Evolutionary conservation across 2,797 vertebrate genomes (phyloP).

Genomic region (Falco peregrinus): DNA sequence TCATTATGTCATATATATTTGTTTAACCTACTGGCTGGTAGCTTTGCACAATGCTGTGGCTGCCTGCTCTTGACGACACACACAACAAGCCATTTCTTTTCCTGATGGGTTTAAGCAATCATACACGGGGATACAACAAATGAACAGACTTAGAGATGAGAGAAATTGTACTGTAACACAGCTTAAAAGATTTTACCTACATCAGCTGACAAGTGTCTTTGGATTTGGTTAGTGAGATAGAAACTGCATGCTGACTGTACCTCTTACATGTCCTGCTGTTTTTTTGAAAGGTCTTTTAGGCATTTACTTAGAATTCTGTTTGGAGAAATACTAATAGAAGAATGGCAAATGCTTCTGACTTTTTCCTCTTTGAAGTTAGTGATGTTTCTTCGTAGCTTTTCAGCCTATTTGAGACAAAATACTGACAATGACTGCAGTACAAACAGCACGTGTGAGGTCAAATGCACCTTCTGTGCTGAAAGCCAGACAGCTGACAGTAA

Average conservation of each 20-base stretch:
- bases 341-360: background rate
- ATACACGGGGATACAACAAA: background rate
- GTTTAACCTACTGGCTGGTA: background rate
- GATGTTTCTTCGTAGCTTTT: background rate
- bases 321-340: background rate
- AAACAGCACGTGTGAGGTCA: background rate
- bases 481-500: background rate
- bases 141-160: background rate
- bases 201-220: background rate
- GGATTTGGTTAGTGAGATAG: background rate
- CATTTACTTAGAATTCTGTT: background rate
- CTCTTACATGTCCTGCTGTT: background rate
- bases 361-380: background rate
- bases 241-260: background rate
- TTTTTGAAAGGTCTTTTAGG: background rate
- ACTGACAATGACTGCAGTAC: background rate
- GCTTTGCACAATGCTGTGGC: background rate
- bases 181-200: background rate
- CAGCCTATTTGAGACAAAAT: background rate
- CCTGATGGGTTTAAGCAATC: background rate
- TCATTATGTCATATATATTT: background rate
- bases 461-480: background rate
- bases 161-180: background rate
- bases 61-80: background rate
- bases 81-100: background rate